Conservation (phyloP, 2,113 vertebrate species). For the Carettochelys insculpta region DNA sequence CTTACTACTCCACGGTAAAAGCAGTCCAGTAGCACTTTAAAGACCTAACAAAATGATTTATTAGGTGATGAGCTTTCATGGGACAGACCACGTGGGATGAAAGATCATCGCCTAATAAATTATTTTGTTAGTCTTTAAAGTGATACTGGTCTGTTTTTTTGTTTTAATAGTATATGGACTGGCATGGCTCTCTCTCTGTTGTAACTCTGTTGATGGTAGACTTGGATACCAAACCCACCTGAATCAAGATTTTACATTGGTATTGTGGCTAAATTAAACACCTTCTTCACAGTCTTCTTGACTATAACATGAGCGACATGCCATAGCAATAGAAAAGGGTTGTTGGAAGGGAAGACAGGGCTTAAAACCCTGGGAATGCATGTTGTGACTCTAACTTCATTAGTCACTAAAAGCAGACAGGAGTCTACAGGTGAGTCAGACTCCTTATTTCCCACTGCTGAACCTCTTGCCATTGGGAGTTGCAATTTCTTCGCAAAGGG, state of each 20-base stretch:
- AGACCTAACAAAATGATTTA: too few species aligned
- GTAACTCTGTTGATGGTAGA: too few species aligned
- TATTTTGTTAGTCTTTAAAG: too few species aligned
- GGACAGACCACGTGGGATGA: too few species aligned
- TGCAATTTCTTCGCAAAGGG: background rate
- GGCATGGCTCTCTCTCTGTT: too few species aligned
- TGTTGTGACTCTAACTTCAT: background rate
- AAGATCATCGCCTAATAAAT: too few species aligned
- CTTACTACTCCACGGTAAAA: background rate
- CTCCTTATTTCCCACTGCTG: constrained; percentile 50
- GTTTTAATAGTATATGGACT: too few species aligned
- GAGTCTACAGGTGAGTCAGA: constrained; percentile 3
- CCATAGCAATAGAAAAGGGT: fast-evolving
- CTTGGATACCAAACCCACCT: background rate
- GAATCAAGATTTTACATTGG: background rate
- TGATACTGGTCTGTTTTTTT: too few species aligned
- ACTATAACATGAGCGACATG: background rate
- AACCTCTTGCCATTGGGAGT: constrained; percentile 31
- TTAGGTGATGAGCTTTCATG: too few species aligned
- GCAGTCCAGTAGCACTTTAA: too few species aligned
- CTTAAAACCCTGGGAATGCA: constrained; percentile 39
- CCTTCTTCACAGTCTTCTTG: background rate
- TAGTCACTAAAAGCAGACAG: background rate
- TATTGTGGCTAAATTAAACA: background rate
- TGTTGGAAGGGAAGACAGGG: constrained; percentile 16